A percentile compares a stretch with the other conserved stretches of the same genome.
Evolutionary conservation across 1,140 invertebrate genomes (phyloP).

Genomic region (Himalopsyche phryganea): DNA sequence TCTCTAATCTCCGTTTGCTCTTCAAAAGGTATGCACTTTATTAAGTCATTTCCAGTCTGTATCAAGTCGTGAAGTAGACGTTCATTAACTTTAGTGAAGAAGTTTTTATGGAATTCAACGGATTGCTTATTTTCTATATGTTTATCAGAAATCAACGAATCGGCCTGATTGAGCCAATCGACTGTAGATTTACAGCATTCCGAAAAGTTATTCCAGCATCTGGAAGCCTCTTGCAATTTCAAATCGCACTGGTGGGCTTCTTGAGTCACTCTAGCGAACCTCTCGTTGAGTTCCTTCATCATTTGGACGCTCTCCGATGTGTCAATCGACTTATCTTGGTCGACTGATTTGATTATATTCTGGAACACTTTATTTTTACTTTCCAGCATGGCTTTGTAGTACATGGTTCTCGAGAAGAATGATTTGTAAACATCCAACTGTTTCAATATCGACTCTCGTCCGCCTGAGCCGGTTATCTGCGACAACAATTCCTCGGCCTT

Average conservation of each 20-base stretch:
- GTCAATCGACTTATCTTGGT: constrained; percentile 68
- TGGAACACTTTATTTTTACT: constrained; percentile 93
- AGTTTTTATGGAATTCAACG: constrained; percentile 76
- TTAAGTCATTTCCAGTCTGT: constrained; percentile 74
- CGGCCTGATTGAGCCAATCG: constrained; percentile 82
- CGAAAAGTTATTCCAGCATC: constrained; percentile 83
- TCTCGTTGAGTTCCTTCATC: constrained; percentile 77
- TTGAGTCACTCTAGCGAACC: constrained; percentile 72
- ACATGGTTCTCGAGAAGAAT: constrained; percentile 83
- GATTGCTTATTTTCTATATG: constrained; percentile 76
- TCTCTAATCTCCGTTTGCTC: constrained; percentile 68
- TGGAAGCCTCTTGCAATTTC: constrained; percentile 70
- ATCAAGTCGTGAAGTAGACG: constrained; percentile 78
- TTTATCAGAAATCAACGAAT: constrained; percentile 76
- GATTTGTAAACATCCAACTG: constrained; percentile 80
- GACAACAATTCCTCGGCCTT: constrained; percentile 74
- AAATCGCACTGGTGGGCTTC: constrained; percentile 75
- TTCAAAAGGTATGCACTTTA: constrained; percentile 61
- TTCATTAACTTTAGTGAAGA: constrained; percentile 83
- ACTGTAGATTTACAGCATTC: constrained; percentile 74
- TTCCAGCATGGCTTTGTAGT: constrained; percentile 90
- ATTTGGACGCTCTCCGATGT: constrained; percentile 65
- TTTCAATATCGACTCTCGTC: constrained; percentile 68
- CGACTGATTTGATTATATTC: constrained; percentile 77
- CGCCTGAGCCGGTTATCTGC: constrained; percentile 48